Conservation (phyloP, 2,797 vertebrate genomes). For the Amazona finschi region DNA sequence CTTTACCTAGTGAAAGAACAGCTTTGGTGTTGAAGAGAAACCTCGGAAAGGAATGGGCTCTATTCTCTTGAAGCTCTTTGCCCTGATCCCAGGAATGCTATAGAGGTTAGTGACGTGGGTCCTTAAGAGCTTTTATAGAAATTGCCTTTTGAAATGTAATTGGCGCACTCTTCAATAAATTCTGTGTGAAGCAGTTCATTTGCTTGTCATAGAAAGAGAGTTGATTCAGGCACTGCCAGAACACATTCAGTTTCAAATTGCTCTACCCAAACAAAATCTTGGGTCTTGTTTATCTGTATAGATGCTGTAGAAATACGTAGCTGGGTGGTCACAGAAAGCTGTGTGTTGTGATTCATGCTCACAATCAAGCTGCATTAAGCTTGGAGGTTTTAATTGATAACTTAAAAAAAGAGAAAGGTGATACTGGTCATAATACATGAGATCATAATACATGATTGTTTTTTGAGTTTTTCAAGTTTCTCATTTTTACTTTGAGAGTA, state of each 20-base stretch:
- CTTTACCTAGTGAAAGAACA: constrained; percentile 18
- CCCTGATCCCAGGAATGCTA: constrained; percentile 36
- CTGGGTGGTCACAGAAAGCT: background rate
- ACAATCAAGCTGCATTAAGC: background rate
- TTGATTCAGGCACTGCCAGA: background rate
- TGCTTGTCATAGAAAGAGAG: background rate
- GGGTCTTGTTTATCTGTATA: background rate
- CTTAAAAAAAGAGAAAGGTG: background rate
- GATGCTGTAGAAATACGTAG: background rate
- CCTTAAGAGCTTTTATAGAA: constrained; percentile 1
- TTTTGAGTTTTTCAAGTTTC: background rate
- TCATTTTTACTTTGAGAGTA: background rate
- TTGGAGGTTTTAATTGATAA: background rate
- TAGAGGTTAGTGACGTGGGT: constrained; percentile 49
- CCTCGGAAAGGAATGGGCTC: constrained; percentile 30
- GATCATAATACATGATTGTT: background rate
- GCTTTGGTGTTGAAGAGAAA: constrained; percentile 40
- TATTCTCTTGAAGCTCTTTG: constrained; percentile 39
- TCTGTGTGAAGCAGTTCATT: background rate
- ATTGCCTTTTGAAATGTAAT: constrained; percentile 21
- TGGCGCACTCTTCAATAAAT: background rate
- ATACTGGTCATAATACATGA: background rate
- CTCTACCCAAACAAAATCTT: background rate
- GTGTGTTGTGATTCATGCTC: background rate
- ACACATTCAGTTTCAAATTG: background rate